phyloP scores from a whole-genome alignment of 2,113 vertebrate species.

The Grus americana region DNA sequence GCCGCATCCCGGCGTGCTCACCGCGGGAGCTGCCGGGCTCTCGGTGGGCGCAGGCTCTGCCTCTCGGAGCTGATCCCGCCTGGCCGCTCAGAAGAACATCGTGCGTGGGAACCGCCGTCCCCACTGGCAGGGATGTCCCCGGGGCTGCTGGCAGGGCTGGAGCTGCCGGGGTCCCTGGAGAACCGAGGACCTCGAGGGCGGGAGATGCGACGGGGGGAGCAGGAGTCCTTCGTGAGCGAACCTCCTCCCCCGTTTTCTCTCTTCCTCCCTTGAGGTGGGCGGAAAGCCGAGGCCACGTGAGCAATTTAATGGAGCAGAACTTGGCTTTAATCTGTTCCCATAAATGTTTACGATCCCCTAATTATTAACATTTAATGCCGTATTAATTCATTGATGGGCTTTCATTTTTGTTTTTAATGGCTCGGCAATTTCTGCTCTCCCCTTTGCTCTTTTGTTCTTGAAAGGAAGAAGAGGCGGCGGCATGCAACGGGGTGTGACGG shows the following conservation, averaged over 20 bases:
- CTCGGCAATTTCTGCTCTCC: constrained; percentile 24
- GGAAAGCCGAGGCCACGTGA: neutral
- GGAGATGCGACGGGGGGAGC: neutral
- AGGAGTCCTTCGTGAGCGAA: neutral
- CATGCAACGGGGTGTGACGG: fast-evolving
- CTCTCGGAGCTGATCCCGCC: fast-evolving
- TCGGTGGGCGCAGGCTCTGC: neutral
- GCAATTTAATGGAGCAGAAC: constrained; percentile 57
- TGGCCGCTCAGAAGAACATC: fast-evolving
- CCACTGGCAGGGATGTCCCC: neutral
- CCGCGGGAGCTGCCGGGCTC: neutral
- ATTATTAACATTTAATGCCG: constrained; percentile 66
- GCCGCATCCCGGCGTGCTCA: fast-evolving
- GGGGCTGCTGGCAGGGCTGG: neutral
- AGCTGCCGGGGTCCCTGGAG: fast-evolving
- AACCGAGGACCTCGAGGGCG: neutral
- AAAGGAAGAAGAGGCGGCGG: neutral
- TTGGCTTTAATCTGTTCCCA: constrained; percentile 57
- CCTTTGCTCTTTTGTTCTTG: constrained; percentile 27
- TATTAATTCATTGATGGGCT: constrained; percentile 59
- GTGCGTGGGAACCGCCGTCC: fast-evolving
- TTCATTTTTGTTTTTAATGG: constrained; percentile 40
- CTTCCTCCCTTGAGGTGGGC: neutral
- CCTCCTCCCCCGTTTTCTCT: neutral
- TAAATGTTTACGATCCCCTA: constrained; percentile 56